Percentiles rank a stretch among this genome's conserved stretches.
These are phyloP conservation scores for Tachina fera DNA, from an alignment of 2,888 invertebrate genomes.

Conservation along the genomic window DNA sequence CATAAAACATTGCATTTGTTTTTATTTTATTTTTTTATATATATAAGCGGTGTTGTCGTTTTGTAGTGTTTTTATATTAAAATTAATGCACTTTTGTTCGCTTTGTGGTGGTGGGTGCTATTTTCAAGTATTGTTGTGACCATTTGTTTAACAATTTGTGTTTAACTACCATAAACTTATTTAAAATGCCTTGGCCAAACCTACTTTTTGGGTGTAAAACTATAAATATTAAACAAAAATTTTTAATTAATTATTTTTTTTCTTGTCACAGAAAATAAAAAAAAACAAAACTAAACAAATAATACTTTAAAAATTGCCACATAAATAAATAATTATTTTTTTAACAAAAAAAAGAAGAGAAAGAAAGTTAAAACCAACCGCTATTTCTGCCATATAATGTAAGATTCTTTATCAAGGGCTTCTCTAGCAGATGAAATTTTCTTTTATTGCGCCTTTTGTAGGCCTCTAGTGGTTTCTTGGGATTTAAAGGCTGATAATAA, in stretches of 20 bases:
- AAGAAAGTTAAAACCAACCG: conserved; percentile 80
- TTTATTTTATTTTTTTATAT: conserved; percentile 16
- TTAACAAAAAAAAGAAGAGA: conserved; percentile 54
- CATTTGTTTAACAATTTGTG: conserved; percentile 61
- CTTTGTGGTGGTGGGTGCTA: conserved; percentile 55
- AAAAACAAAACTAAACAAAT: conserved; percentile 56
- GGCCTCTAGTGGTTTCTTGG: conserved; percentile 44
- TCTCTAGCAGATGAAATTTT: conserved; percentile 51
- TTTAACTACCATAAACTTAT: conserved; percentile 65
- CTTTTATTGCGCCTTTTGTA: conserved; percentile 53
- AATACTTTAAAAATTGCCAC: conserved; percentile 58
- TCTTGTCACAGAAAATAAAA: conserved; percentile 30
- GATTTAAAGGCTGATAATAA: conserved; percentile 55
- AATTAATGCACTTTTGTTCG: conserved; percentile 47
- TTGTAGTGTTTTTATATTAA: conserved; percentile 15
- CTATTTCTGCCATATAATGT: conserved; percentile 67
- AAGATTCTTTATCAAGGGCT: conserved; percentile 18
- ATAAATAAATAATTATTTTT: conserved; percentile 44
- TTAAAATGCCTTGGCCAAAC: conserved; percentile 66
- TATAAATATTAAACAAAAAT: conserved; percentile 56
- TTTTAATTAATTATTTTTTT: conserved; percentile 11
- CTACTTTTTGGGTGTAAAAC: conserved; percentile 69
- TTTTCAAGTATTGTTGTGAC: conserved; percentile 47
- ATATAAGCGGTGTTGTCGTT: conserved; percentile 48
- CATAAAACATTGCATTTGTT: conserved; percentile 35